Evolutionary conservation across 1,140 invertebrate species (phyloP).

Genomic region (Triops longicaudatus): DNA sequence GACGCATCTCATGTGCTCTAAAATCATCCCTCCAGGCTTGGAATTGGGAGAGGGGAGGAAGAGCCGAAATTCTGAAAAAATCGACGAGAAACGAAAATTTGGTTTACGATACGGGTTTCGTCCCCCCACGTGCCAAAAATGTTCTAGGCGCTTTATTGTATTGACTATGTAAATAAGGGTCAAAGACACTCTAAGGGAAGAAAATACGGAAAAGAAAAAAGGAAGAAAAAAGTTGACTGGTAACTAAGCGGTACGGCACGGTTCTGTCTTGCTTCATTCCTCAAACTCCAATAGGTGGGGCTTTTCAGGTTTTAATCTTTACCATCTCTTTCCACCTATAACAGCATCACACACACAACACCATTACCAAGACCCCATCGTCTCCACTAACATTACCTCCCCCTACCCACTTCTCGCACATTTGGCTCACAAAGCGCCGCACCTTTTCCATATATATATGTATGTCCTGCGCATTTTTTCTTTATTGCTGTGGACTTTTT

Average conservation of each 20-base stretch:
- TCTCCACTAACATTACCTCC: no score
- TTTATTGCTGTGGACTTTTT: not conserved
- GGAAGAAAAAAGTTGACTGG: not conserved
- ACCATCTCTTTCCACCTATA: conserved; percentile 7
- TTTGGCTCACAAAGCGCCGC: not conserved
- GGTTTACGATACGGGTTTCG: not conserved
- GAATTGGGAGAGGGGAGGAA: no score
- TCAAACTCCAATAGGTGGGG: not conserved
- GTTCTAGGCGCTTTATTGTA: not conserved
- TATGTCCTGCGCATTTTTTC: not conserved
- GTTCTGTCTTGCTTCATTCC: not conserved
- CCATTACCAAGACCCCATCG: not conserved
- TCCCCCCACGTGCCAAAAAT: conserved; percentile 1
- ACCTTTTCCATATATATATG: not conserved
- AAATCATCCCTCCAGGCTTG: no score
- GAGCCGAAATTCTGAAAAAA: not conserved
- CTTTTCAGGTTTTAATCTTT: not conserved
- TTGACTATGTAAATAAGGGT: conserved; percentile 8
- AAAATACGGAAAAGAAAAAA: no score
- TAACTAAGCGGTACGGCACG: not conserved
- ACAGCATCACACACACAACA: not conserved
- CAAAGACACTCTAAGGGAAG: not conserved
- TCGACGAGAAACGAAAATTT: not conserved
- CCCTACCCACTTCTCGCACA: not conserved
- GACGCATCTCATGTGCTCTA: not conserved